Percentiles rank a stretch among this genome's conserved stretches.
phyloP scores from a whole-genome alignment of 2,113 vertebrate species.

The Peromyscus leucopus region DNA sequence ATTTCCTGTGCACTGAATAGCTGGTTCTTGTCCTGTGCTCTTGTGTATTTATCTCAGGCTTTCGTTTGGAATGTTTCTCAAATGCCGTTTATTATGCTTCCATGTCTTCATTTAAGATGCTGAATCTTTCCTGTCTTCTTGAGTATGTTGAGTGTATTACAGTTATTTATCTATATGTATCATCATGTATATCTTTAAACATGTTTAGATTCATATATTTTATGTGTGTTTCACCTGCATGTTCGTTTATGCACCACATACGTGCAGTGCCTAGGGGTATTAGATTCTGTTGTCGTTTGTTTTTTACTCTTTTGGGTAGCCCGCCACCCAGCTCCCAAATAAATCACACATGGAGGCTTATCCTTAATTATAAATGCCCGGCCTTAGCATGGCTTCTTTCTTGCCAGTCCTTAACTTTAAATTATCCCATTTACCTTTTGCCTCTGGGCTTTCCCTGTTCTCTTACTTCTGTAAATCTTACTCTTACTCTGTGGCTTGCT shows the following conservation, averaged over 20 bases:
- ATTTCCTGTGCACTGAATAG: background rate
- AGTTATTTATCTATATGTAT: background rate
- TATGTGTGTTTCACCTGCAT: background rate
- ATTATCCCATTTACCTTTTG: too few species aligned
- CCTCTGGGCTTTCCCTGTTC: too few species aligned
- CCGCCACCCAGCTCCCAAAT: too few species aligned
- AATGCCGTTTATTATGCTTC: background rate
- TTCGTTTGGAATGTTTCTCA: background rate
- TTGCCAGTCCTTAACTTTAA: too few species aligned
- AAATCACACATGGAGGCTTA: too few species aligned
- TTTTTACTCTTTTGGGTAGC: too few species aligned
- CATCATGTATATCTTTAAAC: background rate
- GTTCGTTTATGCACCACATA: too few species aligned
- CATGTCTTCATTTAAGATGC: background rate
- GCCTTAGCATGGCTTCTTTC: too few species aligned
- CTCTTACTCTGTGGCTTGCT: too few species aligned
- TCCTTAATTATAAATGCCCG: too few species aligned
- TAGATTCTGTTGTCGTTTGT: background rate
- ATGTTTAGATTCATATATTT: background rate
- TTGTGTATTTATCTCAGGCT: background rate
- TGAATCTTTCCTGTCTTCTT: background rate
- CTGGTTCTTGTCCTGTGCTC: background rate
- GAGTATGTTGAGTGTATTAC: background rate
- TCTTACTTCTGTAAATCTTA: too few species aligned
- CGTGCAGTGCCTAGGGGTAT: background rate